Evolutionary conservation across 1,140 invertebrate species (phyloP), one percentile per base, ranked within the genome.

Genomic region (Eurosta solidaginis): DNA sequence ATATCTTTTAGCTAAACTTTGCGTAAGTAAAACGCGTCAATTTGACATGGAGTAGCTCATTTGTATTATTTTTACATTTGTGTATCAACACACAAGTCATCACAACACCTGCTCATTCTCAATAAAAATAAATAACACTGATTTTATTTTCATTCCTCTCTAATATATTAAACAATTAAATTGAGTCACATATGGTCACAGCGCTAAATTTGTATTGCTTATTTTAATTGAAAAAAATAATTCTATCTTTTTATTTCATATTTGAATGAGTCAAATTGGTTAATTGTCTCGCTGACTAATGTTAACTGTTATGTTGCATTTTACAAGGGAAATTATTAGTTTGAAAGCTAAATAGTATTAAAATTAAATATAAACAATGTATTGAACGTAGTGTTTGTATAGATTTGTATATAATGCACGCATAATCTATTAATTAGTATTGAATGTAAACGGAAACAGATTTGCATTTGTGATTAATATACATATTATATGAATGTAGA

Each of bases 291-390:
- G n/a, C n/a, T 59, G 54, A 59, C 27, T 59, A 54, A 54, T 54
- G 27, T 54, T 25, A 14, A 27, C 20, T 54, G 52, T 54, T 29
- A n/a, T 17, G n/a, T n/a, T n/a, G 12, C 14, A 36, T 36, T 25
- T 59, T n/a, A n/a, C n/a, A 10, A 25, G n/a, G 29, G 54, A 4
- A 29, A 29, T 59, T 33, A 33, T 59, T 59, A 10, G n/a, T 59
- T 33, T n/a, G 54, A 59, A 25, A 59, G 27, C 33, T 59, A 29
- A 59, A 33, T 33, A 33, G 27, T 33, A 59, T 59, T 59, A 54
- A 54, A 54, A 54, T 54, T 54, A 54, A 27, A 59, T 17, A n/a
- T 59, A n/a, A n/a, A n/a, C n/a, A n/a, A n/a, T n/a, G n/a, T n/a
- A n/a, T n/a, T n/a, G n/a, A 36, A 6, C 33, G 0, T 22, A 12